A percentile compares a stretch with the other conserved stretches of the same genome.
phyloP scores from a whole-genome alignment of 2,888 invertebrate genomes.

The Tenthredo mesomela region DNA sequence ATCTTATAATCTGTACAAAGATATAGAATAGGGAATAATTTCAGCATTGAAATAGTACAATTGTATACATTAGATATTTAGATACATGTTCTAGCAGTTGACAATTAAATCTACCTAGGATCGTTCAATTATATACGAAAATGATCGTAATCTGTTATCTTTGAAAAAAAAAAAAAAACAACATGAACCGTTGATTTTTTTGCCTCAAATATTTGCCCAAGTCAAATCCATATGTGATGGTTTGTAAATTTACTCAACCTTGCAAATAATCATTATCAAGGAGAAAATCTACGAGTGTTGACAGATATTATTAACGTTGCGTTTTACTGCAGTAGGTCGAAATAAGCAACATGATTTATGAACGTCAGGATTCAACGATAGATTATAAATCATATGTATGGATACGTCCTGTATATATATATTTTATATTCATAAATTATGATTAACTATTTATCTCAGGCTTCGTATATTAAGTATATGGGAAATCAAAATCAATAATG shows the following conservation, averaged over 20 bases:
- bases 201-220: not conserved
- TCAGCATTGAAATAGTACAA: not conserved
- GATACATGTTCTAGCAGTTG: not conserved
- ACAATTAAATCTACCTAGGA: not conserved
- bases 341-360: not conserved
- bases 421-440: not conserved
- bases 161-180: not conserved
- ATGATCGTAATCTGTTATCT: not conserved
- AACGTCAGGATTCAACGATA: not conserved
- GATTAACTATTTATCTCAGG: not conserved
- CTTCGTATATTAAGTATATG: no score
- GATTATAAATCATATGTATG: not conserved
- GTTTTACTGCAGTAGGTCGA: not conserved
- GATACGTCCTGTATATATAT: not conserved
- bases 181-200: not conserved
- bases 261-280: not conserved
- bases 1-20: not conserved
- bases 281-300: not conserved
- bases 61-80: not conserved
- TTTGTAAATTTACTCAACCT: not conserved
- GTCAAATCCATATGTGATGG: not conserved
- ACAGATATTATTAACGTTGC: not conserved
- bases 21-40: not conserved
- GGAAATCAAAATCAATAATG: not conserved
- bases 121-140: not conserved